Evolutionary conservation across 2,113 vertebrate genomes (phyloP).

Genomic region (Coryphaenoides rupestris): DNA sequence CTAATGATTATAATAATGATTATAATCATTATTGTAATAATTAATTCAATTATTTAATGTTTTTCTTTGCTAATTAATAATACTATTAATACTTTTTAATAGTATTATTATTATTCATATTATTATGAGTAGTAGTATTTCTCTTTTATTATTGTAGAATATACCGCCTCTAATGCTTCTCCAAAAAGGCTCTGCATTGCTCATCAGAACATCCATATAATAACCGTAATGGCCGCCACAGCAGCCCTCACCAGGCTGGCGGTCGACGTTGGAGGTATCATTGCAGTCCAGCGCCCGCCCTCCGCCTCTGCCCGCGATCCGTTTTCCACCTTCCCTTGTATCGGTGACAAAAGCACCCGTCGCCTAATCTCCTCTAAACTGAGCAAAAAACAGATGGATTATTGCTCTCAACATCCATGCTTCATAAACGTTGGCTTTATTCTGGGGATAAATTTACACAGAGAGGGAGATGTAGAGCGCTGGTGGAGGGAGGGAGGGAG

Average conservation of each 20-base stretch:
- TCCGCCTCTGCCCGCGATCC: constrained; percentile 27
- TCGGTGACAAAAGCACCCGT: constrained; percentile 67
- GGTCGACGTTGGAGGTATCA: constrained; percentile 34
- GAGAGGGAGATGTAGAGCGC: constrained; percentile 72
- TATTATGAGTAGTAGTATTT: not conserved
- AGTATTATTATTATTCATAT: no score
- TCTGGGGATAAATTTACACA: constrained; percentile 84
- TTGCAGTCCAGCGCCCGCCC: constrained; percentile 56
- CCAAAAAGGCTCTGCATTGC: constrained; percentile 22
- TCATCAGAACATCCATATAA: constrained; percentile 40
- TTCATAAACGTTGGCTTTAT: constrained; percentile 74
- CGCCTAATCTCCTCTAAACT: constrained; percentile 75
- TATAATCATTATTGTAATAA: no score
- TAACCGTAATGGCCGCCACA: constrained; percentile 60
- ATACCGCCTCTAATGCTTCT: constrained; percentile 31
- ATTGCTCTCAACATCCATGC: constrained; percentile 67
- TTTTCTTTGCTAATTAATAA: no score
- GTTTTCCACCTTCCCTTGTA: constrained; percentile 49
- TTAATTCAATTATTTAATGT: no score
- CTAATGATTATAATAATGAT: no score
- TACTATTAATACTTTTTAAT: no score
- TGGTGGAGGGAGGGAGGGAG: not conserved
- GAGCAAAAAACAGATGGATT: constrained; percentile 78
- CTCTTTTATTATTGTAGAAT: no score
- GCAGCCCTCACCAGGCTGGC: constrained; percentile 54